Conservation (phyloP, 2,113 vertebrate genomes). For the Vidua macroura region DNA sequence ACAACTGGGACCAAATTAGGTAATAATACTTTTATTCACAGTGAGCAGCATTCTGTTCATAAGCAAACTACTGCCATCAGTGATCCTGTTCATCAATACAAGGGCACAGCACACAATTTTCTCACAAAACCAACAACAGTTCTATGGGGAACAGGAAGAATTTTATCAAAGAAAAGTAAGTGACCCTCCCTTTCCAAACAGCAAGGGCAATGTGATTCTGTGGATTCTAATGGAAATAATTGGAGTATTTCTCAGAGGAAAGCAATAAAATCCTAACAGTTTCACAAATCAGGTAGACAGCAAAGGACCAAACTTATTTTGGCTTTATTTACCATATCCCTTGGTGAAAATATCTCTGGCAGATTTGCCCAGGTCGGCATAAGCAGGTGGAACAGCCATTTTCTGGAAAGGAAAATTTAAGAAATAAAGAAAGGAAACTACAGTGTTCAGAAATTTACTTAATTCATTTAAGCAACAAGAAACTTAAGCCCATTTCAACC, state of each 20-base stretch:
- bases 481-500: background rate
- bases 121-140: background rate
- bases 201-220: background rate
- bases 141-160: background rate
- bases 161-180: background rate
- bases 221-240: background rate
- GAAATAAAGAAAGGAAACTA: background rate
- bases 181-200: background rate
- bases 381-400: slow-evolving; percentile 94
- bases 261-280: background rate
- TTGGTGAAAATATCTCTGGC: slow-evolving; percentile 96
- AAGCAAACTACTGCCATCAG: background rate
- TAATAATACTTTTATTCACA: background rate
- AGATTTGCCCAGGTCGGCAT: slow-evolving; percentile 92
- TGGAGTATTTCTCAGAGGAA: background rate
- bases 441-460: background rate
- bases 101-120: background rate
- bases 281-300: background rate
- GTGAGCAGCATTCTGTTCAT: background rate
- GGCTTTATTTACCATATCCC: slow-evolving; percentile 87
- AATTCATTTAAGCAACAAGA: background rate
- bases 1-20: background rate
- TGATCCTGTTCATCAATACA: background rate
- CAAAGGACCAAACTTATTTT: background rate
- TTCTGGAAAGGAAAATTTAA: slow-evolving; percentile 66